Evolutionary conservation across 2,888 invertebrate genomes (phyloP).

Genomic region (Apeira syringaria): DNA sequence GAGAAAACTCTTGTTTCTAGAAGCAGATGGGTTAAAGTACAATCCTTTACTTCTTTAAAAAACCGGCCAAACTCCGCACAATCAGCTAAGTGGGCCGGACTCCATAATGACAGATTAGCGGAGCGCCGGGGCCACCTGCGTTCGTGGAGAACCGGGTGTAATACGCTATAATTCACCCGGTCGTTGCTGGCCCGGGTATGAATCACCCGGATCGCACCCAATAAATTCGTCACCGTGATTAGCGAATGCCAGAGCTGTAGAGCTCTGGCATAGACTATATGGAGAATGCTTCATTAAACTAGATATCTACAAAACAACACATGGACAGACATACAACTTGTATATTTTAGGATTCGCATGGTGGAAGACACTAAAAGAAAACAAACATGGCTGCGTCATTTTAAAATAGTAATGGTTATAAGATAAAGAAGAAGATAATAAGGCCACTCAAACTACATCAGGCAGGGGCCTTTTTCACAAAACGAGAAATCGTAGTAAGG

Average conservation of each 20-base stretch:
- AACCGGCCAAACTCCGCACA: conserved; percentile 7
- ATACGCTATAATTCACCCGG: conserved; percentile 61
- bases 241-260: conserved; percentile 34
- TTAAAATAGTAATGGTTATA: too few relatives aligned
- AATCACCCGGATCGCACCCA: conserved; percentile 66
- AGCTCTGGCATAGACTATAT: conserved; percentile 29
- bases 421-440: too few relatives aligned
- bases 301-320: too few relatives aligned
- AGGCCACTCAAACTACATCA: too few relatives aligned
- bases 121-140: conserved; percentile 61
- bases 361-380: too few relatives aligned
- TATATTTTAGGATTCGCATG: too few relatives aligned
- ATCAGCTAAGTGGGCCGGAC: conserved; percentile 52
- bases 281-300: conserved; percentile 25
- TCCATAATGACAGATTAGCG: conserved; percentile 74
- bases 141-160: conserved; percentile 44
- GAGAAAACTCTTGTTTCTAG: too few relatives aligned
- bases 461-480: too few relatives aligned
- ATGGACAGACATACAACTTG: too few relatives aligned
- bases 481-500: too few relatives aligned
- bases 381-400: too few relatives aligned
- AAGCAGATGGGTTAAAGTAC: too few relatives aligned
- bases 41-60: not conserved
- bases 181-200: conserved; percentile 41
- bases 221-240: conserved; percentile 80